A percentile compares a stretch with the other conserved stretches of the same genome.
phyloP scores from a whole-genome alignment of 1,140 invertebrate genomes.

The Agrypnia vestita region DNA sequence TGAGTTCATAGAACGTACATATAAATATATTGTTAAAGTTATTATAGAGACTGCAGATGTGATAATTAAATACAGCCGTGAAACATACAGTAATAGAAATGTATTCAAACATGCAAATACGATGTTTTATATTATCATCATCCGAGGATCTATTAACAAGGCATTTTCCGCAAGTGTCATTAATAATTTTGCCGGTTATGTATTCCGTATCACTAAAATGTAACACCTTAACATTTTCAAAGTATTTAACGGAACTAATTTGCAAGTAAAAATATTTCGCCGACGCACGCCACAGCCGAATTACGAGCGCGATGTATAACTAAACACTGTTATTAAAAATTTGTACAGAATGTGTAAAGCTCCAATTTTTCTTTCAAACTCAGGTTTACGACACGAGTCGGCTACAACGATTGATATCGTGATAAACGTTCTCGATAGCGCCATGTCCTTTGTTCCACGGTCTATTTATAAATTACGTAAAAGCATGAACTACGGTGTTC shows the following conservation, averaged over 20 bases:
- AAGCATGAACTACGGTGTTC: not conserved
- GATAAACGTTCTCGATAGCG: not conserved
- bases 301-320: constrained; percentile 7
- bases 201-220: not conserved
- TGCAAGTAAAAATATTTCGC: not conserved
- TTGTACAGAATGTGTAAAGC: not conserved
- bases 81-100: too few species aligned
- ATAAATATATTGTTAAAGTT: too few species aligned
- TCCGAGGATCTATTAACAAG: too few species aligned
- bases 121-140: too few species aligned
- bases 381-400: not conserved
- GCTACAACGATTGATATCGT: not conserved
- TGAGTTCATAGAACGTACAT: too few species aligned
- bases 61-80: too few species aligned
- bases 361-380: not conserved
- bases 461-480: not conserved
- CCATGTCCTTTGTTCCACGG: not conserved
- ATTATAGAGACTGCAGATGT: too few species aligned
- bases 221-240: constrained; percentile 7
- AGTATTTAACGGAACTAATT: constrained; percentile 24
- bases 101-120: too few species aligned
- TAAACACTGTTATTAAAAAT: constrained; percentile 29
- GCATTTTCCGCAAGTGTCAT: too few species aligned
- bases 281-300: not conserved
- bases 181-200: not conserved